Evolutionary conservation across 2,113 vertebrate species (phyloP).

Genomic region (Chionomys nivalis): DNA sequence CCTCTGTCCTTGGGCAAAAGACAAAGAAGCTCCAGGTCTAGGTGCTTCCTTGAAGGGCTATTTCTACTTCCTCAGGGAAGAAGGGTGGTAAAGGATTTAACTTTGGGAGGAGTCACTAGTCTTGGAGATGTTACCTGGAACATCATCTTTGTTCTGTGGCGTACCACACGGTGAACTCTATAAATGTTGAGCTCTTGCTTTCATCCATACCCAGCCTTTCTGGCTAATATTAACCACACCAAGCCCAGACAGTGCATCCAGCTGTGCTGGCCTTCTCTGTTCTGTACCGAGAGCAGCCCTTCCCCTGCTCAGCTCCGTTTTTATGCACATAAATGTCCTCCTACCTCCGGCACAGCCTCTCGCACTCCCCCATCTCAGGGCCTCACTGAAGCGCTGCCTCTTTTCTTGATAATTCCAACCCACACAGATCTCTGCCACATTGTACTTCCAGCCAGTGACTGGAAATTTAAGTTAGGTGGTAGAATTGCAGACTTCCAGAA

Average conservation of each 20-base stretch:
- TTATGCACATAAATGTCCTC: slow-evolving; percentile 49
- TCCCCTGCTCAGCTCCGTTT: slow-evolving; percentile 2
- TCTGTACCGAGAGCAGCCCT: slow-evolving; percentile 14
- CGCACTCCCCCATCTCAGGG: background rate
- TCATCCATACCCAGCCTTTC: background rate
- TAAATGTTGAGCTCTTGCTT: background rate
- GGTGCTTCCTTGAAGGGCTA: accelerated
- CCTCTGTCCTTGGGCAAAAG: background rate
- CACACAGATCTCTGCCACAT: slow-evolving; percentile 4
- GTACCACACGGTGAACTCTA: background rate
- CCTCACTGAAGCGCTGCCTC: slow-evolving; percentile 25
- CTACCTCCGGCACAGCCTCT: slow-evolving; percentile 29
- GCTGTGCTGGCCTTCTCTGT: background rate
- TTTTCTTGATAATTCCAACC: slow-evolving; percentile 48
- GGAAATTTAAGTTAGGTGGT: background rate
- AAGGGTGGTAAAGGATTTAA: background rate
- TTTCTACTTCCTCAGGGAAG: background rate
- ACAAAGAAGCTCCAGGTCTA: background rate
- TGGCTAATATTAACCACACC: background rate
- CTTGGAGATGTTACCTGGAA: background rate
- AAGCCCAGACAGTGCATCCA: background rate
- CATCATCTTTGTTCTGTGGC: background rate
- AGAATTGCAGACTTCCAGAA: background rate
- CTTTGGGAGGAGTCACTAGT: background rate
- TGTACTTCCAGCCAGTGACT: slow-evolving; percentile 53